These are phyloP conservation scores for Helicoverpa assulta DNA, from an alignment of 2,888 invertebrate genomes.

Conservation along the genomic window DNA sequence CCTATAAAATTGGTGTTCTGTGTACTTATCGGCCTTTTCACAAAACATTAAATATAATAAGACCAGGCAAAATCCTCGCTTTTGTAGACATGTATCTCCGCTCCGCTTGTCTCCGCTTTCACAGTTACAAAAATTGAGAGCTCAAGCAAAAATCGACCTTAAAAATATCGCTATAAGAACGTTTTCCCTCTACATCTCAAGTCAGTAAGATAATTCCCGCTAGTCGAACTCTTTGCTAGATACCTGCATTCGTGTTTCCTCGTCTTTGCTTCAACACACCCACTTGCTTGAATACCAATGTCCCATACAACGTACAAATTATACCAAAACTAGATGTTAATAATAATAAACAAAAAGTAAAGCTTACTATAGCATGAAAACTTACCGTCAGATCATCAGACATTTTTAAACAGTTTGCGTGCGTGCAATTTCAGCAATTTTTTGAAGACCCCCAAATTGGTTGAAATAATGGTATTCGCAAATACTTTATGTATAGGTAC, in stretches of 20 bases:
- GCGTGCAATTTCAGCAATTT: too few species aligned
- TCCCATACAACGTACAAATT: constrained; percentile 34
- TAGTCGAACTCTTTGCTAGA: constrained; percentile 29
- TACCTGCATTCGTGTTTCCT: constrained; percentile 21
- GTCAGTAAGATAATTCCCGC: constrained; percentile 11
- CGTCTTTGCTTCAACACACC: constrained; percentile 27
- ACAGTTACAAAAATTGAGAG: too few species aligned
- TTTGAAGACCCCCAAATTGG: too few species aligned
- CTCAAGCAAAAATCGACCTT: background rate
- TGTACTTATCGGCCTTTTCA: too few species aligned
- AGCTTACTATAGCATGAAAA: constrained; percentile 1
- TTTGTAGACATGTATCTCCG: too few species aligned
- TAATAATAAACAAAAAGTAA: constrained; percentile 14
- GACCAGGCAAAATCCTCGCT: too few species aligned
- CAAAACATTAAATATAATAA: too few species aligned
- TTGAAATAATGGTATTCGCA: too few species aligned
- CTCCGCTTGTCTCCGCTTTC: too few species aligned
- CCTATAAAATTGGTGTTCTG: too few species aligned
- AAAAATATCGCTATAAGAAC: background rate
- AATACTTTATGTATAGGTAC: too few species aligned
- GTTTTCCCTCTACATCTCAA: constrained; percentile 42
- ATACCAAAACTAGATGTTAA: constrained; percentile 41
- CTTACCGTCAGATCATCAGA: background rate
- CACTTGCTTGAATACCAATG: background rate
- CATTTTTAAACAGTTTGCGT: too few species aligned